phyloP scores from a whole-genome alignment of 2,113 vertebrate species.

The Leiothrix lutea region DNA sequence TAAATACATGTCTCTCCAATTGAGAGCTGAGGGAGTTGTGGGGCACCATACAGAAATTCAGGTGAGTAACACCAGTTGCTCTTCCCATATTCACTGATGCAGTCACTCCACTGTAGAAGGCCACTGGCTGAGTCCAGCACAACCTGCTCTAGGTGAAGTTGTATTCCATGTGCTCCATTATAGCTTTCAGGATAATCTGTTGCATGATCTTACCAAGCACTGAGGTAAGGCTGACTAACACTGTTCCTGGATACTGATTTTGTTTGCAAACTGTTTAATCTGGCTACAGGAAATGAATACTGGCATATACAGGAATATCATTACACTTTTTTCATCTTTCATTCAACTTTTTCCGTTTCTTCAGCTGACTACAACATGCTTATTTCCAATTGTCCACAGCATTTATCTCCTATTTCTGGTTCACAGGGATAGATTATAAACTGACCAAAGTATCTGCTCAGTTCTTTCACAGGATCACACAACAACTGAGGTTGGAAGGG shows the following conservation, averaged over 20 bases:
- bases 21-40: not conserved
- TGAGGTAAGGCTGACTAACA: not conserved
- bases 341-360: not conserved
- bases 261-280: not conserved
- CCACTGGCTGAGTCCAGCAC: not conserved
- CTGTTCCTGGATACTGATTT: not conserved
- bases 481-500: not conserved
- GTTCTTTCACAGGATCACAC: not conserved
- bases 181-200: not conserved
- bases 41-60: not conserved
- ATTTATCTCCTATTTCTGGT: not conserved
- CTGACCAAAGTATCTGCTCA: not conserved
- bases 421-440: not conserved
- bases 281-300: not conserved
- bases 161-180: not conserved
- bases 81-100: not conserved
- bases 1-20: not conserved
- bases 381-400: not conserved
- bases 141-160: not conserved
- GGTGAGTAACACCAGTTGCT: not conserved
- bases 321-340: not conserved
- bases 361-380: not conserved
- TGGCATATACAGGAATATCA: not conserved
- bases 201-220: not conserved
- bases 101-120: not conserved